These are phyloP conservation scores for Melikaiella ostensackeni DNA, from an alignment of 2,888 invertebrate genomes.

Conservation along the genomic window DNA sequence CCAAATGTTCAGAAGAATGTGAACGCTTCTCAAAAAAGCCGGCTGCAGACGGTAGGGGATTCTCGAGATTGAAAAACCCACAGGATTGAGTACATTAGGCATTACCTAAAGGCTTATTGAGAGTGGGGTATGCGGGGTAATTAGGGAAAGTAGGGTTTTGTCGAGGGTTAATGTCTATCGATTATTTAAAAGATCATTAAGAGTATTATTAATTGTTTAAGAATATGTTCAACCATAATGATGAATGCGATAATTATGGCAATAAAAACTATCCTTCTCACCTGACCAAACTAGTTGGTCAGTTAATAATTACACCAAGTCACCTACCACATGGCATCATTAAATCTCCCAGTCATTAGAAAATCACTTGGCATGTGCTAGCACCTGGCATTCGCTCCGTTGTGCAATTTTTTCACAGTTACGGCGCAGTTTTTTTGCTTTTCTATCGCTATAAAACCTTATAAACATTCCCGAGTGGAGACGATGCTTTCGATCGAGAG, in stretches of 20 bases:
- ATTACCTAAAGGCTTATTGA: too few species aligned
- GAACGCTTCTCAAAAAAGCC: too few species aligned
- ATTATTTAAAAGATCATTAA: too few species aligned
- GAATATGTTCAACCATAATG: too few species aligned
- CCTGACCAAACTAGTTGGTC: constrained; percentile 1
- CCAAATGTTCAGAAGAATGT: too few species aligned
- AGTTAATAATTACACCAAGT: constrained; percentile 5
- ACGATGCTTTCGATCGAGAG: constrained; percentile 49
- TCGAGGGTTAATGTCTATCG: too few species aligned
- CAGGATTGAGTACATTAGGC: too few species aligned
- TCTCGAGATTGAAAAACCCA: too few species aligned
- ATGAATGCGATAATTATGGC: background rate
- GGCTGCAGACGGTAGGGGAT: too few species aligned
- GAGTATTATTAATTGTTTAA: background rate
- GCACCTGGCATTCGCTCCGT: constrained; percentile 18
- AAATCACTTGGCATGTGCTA: constrained; percentile 24
- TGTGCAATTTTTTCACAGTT: constrained; percentile 13
- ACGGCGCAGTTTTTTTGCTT: background rate
- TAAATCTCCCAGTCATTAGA: constrained; percentile 6
- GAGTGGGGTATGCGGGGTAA: too few species aligned
- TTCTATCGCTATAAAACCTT: background rate
- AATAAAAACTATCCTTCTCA: background rate
- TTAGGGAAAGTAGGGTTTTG: too few species aligned
- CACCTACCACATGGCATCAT: background rate
- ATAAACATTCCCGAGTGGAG: constrained; percentile 37